A percentile compares a stretch with the other conserved stretches of the same genome.
These are phyloP conservation scores for Amiota minor DNA, from an alignment of 2,888 invertebrate genomes.

Conservation along the genomic window DNA sequence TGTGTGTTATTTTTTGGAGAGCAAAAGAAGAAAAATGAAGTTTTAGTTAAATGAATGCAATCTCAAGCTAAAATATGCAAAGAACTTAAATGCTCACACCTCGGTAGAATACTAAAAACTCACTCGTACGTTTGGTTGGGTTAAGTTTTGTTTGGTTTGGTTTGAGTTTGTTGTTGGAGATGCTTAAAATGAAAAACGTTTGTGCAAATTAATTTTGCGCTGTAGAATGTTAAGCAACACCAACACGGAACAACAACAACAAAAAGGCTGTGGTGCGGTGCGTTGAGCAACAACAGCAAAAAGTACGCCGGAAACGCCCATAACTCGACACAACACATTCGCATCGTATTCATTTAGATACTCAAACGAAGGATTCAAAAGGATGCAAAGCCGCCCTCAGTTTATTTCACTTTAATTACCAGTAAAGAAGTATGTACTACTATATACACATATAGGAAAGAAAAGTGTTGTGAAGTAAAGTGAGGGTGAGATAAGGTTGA, in stretches of 20 bases:
- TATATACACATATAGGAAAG: too few species aligned
- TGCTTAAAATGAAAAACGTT: conserved; percentile 62
- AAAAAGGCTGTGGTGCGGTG: neutral
- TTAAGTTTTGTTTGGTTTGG: neutral
- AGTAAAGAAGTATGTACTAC: conserved; percentile 4
- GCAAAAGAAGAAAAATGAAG: conserved; percentile 21
- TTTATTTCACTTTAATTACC: conserved; percentile 52
- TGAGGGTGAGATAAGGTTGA: neutral
- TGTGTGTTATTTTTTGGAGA: conserved; percentile 15
- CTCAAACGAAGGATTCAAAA: conserved; percentile 47
- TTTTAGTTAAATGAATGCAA: conserved; percentile 59
- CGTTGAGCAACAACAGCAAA: conserved; percentile 31
- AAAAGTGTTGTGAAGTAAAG: neutral
- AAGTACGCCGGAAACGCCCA: conserved; percentile 46
- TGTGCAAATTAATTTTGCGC: conserved; percentile 60
- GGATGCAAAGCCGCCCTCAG: conserved; percentile 20
- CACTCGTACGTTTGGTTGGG: neutral
- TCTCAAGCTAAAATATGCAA: conserved; percentile 60
- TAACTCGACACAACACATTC: conserved; percentile 39
- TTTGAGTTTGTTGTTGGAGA: conserved; percentile 45
- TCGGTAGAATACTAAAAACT: neutral
- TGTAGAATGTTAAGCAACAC: conserved; percentile 42
- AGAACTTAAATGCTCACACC: conserved; percentile 49
- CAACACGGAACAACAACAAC: conserved; percentile 3
- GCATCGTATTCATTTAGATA: conserved; percentile 34